Conservation (phyloP, 2,888 invertebrate genomes). For the Melieria crassipennis region DNA sequence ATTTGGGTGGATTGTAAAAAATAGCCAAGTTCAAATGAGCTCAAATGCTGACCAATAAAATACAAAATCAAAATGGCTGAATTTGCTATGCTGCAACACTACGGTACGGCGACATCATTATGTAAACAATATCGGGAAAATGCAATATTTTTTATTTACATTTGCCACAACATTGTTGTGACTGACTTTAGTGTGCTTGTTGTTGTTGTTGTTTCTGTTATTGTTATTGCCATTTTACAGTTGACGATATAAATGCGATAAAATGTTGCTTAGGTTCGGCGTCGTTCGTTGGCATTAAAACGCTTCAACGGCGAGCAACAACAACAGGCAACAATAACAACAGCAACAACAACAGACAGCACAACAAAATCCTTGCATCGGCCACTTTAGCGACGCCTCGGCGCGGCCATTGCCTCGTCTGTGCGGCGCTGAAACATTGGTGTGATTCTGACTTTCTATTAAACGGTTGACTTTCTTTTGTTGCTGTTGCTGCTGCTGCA, state of each 20-base stretch:
- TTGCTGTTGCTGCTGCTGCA: constrained; percentile 2
- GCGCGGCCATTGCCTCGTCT: neutral
- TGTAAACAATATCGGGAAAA: constrained; percentile 11
- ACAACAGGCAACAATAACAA: constrained; percentile 20
- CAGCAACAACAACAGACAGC: constrained; percentile 16
- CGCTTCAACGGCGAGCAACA: constrained; percentile 18
- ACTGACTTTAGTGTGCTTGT: constrained; percentile 9
- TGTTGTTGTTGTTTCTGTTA: constrained; percentile 21
- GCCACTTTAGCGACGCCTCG: neutral
- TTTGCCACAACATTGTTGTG: constrained; percentile 32
- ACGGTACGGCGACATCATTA: neutral
- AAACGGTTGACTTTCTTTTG: constrained; percentile 19
- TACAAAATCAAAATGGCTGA: too few relatives aligned
- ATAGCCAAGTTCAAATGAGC: too few relatives aligned
- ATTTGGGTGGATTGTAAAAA: too few relatives aligned
- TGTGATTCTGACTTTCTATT: constrained; percentile 22
- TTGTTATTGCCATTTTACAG: constrained; percentile 32
- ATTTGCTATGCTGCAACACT: too few relatives aligned
- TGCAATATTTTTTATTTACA: constrained; percentile 27
- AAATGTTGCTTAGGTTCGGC: constrained; percentile 34
- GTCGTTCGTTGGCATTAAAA: constrained; percentile 28
- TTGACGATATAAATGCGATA: constrained; percentile 43
- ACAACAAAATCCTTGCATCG: constrained; percentile 10
- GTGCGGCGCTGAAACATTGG: constrained; percentile 3
- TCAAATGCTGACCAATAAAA: too few relatives aligned